These are phyloP conservation scores for Perccottus glenii DNA, from an alignment of 2,113 vertebrate species.

Conservation along the genomic window DNA sequence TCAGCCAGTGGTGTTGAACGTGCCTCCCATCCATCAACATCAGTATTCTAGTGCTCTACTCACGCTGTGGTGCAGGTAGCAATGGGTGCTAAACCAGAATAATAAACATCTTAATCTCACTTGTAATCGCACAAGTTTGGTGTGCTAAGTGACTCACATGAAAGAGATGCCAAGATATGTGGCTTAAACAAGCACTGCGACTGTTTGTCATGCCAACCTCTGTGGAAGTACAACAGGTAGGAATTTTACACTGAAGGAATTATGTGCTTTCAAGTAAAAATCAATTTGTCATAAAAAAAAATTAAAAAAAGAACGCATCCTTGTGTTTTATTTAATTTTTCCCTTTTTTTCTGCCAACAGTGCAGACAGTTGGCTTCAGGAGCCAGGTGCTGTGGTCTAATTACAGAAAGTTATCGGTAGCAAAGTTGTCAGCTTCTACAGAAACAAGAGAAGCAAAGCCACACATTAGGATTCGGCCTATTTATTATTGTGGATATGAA, in stretches of 20 bases:
- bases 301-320: constrained; percentile 12
- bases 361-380: constrained; percentile 31
- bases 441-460: constrained; percentile 38
- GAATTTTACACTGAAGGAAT: constrained; percentile 41
- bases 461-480: constrained; percentile 47
- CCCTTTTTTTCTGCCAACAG: constrained; percentile 19
- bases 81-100: constrained; percentile 54
- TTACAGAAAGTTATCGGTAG: constrained; percentile 51
- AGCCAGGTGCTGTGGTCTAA: constrained; percentile 45
- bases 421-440: constrained; percentile 47
- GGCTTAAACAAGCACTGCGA: constrained; percentile 43
- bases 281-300: constrained; percentile 58
- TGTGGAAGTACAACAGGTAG: constrained; percentile 49
- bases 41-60: constrained; percentile 59
- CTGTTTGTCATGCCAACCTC: constrained; percentile 47
- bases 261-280: constrained; percentile 56
- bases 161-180: constrained; percentile 60
- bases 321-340: constrained; percentile 12
- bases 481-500: constrained; percentile 65
- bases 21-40: constrained; percentile 47
- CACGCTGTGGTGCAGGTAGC: constrained; percentile 45
- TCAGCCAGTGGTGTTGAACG: constrained; percentile 24
- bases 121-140: constrained; percentile 58
- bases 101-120: constrained; percentile 74
- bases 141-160: constrained; percentile 59